Evolutionary conservation across 2,113 vertebrate genomes (phyloP).

Genomic region (Cyanoliseus patagonus): DNA sequence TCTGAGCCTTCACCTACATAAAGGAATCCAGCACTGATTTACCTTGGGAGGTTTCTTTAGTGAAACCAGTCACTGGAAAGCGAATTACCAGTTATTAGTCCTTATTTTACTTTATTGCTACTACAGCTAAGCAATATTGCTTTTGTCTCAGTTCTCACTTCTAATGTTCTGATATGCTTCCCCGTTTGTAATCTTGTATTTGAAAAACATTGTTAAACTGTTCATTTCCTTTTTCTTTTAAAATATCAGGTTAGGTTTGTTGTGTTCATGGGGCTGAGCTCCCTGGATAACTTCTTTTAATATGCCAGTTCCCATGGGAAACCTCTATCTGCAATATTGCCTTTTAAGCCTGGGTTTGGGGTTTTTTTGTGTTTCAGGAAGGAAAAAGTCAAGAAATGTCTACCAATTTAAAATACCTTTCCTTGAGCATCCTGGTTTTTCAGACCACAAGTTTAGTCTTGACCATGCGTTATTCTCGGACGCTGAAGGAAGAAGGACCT

Average conservation of each 20-base stretch:
- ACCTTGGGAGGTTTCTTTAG: background rate
- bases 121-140: background rate
- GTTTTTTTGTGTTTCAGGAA: conserved; percentile 69
- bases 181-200: background rate
- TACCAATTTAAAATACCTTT: conserved; percentile 91
- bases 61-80: background rate
- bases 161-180: background rate
- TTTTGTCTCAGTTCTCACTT: background rate
- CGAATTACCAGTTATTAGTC: background rate
- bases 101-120: background rate
- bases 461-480: conserved; percentile 97
- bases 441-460: conserved; percentile 97
- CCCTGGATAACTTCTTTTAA: background rate
- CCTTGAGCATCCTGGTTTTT: conserved; percentile 94
- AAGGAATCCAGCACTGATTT: background rate
- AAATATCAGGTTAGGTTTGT: background rate
- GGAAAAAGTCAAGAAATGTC: conserved; percentile 76
- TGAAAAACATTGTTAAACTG: background rate
- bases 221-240: background rate
- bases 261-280: background rate
- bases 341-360: background rate
- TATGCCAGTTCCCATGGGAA: background rate
- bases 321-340: background rate
- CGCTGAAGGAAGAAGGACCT: conserved; percentile 91
- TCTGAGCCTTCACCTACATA: background rate